Conservation (phyloP, 2,888 invertebrate species). For the Sipha maydis region DNA sequence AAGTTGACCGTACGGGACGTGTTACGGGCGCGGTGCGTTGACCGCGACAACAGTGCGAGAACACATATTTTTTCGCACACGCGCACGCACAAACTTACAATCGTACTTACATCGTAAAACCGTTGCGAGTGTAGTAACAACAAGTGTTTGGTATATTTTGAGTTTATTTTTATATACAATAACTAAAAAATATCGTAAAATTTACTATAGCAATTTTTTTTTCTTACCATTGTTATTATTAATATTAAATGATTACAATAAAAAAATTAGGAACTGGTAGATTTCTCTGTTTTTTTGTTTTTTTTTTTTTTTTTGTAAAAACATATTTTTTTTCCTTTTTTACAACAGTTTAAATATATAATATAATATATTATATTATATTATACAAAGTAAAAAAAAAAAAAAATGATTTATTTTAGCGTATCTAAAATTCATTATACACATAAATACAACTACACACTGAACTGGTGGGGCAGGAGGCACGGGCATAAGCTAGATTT, state of each 20-base stretch:
- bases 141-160: slow-evolving; percentile 47
- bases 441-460: slow-evolving; percentile 45
- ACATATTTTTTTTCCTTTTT: not conserved
- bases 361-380: slow-evolving; percentile 10
- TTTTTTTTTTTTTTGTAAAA: slow-evolving; percentile 45
- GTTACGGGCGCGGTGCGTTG: too few species aligned
- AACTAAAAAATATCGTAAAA: slow-evolving; percentile 60
- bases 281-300: slow-evolving; percentile 46
- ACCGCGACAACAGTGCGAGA: too few species aligned
- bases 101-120: not conserved
- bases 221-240: slow-evolving; percentile 53
- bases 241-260: slow-evolving; percentile 61
- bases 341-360: slow-evolving; percentile 33
- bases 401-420: slow-evolving; percentile 4
- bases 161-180: slow-evolving; percentile 56
- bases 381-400: slow-evolving; percentile 5
- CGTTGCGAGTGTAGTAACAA: slow-evolving; percentile 7
- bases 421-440: slow-evolving; percentile 54
- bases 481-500: slow-evolving; percentile 18
- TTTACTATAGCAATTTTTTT: slow-evolving; percentile 55
- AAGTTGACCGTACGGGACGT: too few species aligned
- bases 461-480: not conserved
- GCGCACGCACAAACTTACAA: not conserved
- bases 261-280: slow-evolving; percentile 60
- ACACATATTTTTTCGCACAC: not conserved